Evolutionary conservation across 2,888 invertebrate genomes (phyloP).

Genomic region (Stramonita haemastoma): DNA sequence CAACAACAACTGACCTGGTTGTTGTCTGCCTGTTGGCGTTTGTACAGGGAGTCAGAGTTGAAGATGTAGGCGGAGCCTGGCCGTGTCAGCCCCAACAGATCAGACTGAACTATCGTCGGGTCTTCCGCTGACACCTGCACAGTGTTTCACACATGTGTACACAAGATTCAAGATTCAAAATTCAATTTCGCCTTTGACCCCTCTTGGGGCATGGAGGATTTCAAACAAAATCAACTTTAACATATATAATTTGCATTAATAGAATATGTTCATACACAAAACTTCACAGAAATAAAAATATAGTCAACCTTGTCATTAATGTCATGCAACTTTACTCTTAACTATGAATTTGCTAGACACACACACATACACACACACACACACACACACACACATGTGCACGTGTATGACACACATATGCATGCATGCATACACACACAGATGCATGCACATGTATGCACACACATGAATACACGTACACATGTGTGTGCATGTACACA

Average conservation of each 20-base stretch:
- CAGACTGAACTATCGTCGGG: conserved; percentile 57
- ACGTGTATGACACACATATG: neutral
- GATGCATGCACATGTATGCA: neutral
- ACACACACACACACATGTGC: neutral
- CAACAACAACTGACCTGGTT: conserved; percentile 35
- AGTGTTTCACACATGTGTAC: no score
- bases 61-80: conserved; percentile 69
- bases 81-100: conserved; percentile 58
- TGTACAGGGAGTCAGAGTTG: conserved; percentile 53
- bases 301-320: no score
- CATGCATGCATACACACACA: neutral
- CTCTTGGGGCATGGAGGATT: no score
- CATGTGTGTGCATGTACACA: neutral
- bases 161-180: no score
- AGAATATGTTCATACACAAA: no score
- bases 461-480: no score
- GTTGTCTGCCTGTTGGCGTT: conserved; percentile 6
- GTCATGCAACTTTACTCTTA: no score
- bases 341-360: no score
- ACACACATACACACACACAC: neutral
- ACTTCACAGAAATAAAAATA: no score
- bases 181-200: no score
- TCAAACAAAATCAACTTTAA: no score
- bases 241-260: no score
- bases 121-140: conserved; percentile 60